phyloP scores from a whole-genome alignment of 2,888 invertebrate species.

The Drosophila robusta region DNA sequence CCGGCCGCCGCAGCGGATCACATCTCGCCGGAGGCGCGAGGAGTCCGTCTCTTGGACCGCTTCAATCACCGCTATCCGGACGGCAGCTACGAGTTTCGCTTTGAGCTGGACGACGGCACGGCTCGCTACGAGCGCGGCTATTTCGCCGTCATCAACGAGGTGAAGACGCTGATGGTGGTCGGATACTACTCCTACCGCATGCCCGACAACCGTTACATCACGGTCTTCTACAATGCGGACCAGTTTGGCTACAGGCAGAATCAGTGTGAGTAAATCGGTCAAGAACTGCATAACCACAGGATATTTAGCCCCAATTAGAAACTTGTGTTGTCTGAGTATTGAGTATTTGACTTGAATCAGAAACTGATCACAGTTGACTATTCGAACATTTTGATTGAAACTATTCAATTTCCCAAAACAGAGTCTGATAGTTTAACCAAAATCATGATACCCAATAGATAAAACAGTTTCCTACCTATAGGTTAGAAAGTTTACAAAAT shows the following conservation, averaged over 20 bases:
- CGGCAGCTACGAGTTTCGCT: constrained; percentile 83
- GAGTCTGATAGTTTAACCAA: too few relatives aligned
- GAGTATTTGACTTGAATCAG: background rate
- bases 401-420: too few relatives aligned
- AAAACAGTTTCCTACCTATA: too few relatives aligned
- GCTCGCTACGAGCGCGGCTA: constrained; percentile 83
- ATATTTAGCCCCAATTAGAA: too few relatives aligned
- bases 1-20: too few relatives aligned
- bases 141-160: constrained; percentile 71
- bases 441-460: too few relatives aligned
- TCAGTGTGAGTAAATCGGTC: constrained; percentile 74
- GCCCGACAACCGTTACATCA: constrained; percentile 77
- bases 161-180: constrained; percentile 80
- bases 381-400: too few relatives aligned
- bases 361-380: too few relatives aligned
- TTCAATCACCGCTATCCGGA: constrained; percentile 82
- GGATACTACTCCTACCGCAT: constrained; percentile 83
- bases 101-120: constrained; percentile 80
- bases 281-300: too few relatives aligned
- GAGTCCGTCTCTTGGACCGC: constrained; percentile 64
- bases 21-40: too few relatives aligned
- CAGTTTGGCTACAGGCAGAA: constrained; percentile 82
- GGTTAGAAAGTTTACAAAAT: too few relatives aligned
- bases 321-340: too few relatives aligned
- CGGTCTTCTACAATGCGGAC: constrained; percentile 84